phyloP scores from a whole-genome alignment of 1,140 invertebrate species.

The Wasmannia auropunctata region DNA sequence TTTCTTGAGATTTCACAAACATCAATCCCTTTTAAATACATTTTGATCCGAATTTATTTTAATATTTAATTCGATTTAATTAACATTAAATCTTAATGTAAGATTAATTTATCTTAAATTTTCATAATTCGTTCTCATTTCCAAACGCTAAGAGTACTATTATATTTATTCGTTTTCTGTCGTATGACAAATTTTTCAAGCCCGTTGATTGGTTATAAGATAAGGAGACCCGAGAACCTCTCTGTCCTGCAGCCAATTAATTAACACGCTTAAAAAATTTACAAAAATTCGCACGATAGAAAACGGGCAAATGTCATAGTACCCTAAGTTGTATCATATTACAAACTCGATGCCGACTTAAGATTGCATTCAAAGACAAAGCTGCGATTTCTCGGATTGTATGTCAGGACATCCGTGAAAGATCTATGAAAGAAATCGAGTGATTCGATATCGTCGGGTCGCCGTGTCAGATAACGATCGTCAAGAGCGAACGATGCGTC shows the following conservation, averaged over 20 bases:
- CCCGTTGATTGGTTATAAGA: no score
- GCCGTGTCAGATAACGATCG: not conserved
- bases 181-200: no score
- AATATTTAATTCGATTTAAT: not conserved
- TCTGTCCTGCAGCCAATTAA: no score
- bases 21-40: not conserved
- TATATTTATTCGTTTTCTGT: no score
- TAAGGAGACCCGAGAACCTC: no score
- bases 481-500: slow-evolving; percentile 80
- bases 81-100: not conserved
- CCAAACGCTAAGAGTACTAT: not conserved
- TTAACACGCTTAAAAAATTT: no score
- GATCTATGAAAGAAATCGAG: not conserved
- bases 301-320: no score
- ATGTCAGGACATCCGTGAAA: not conserved
- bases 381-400: not conserved
- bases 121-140: not conserved
- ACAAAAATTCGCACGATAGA: no score
- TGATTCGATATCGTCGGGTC: not conserved
- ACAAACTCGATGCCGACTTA: not conserved
- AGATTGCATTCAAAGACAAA: not conserved
- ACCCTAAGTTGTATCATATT: not conserved
- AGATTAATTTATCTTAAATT: not conserved
- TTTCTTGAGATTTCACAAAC: not conserved
- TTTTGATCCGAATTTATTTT: not conserved